A percentile compares a stretch with the other conserved stretches of the same genome.
Evolutionary conservation across 2,797 vertebrate species (phyloP).

Genomic region (Epinephelus awoara): DNA sequence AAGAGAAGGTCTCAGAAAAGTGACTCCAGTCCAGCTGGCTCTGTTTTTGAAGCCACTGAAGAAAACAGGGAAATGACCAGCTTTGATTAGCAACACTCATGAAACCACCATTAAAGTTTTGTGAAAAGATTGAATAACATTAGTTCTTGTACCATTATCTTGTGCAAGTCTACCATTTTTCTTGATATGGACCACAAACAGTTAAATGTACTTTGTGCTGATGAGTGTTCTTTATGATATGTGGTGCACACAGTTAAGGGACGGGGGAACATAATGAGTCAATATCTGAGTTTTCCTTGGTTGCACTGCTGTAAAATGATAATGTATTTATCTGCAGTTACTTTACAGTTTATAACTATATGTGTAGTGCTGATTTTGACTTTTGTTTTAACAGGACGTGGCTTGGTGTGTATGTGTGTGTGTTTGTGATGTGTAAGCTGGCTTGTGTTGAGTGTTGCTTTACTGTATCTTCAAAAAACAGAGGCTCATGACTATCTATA

Average conservation of each 20-base stretch:
- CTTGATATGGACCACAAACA: background rate
- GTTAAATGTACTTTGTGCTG: background rate
- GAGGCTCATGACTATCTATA: slow-evolving; percentile 17
- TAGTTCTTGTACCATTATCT: background rate
- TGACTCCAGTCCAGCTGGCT: slow-evolving; percentile 1
- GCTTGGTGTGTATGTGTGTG: background rate
- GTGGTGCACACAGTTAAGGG: background rate
- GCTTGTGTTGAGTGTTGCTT: slow-evolving; percentile 17
- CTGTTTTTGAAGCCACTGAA: background rate
- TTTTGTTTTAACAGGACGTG: background rate
- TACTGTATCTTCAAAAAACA: background rate
- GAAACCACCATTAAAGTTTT: background rate
- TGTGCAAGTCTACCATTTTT: background rate
- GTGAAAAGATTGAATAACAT: background rate
- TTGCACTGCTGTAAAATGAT: background rate
- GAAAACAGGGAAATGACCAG: background rate
- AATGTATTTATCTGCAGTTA: background rate
- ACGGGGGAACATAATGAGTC: background rate
- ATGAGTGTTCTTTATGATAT: too few species aligned
- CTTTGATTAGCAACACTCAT: background rate
- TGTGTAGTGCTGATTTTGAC: background rate
- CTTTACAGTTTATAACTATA: background rate
- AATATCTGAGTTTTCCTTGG: background rate
- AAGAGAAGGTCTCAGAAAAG: background rate
- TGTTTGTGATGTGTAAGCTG: background rate